Evolutionary conservation across 2,113 vertebrate genomes (phyloP), one percentile per base, ranked within the genome.

Genomic region (Cyprinus carpio): DNA sequence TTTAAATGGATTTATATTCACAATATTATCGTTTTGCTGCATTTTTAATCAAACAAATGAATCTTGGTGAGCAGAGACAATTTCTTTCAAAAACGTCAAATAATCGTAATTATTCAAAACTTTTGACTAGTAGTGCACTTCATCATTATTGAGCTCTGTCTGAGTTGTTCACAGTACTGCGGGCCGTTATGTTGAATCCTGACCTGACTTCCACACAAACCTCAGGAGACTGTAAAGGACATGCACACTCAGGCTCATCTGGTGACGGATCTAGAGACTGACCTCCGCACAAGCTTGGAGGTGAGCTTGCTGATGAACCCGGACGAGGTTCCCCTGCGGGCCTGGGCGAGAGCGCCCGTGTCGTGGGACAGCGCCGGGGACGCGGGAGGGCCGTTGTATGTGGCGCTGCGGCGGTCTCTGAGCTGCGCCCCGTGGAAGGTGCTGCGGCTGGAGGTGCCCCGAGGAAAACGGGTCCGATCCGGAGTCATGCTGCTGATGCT

Each of bases 371-470:
- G 56, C 0, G 86, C 60, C 12, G 51, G 25, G 2, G 84, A 83
- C 23, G 54, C 71, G 6, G 75, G 27, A 2, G 43, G 98, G 25
- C 98, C 98, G 27, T 97, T 98, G 92, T 99, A 98, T 67, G 97
- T 97, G 27, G 97, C 96, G 2, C 96, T 97, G 90, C 97, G 97
- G 0, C 98, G 96, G 90, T 99, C 98, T 67, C 98, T 94, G 81
- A 99, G 96, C 95, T 99, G 98, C 54, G 97, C 98, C 9, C 98
- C 98, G 0, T 99, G 97, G 92, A 99, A 99, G 71, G 98, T 99
- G 94, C 97, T 98, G 88, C 98, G 96, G 89, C 97, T 99, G 76
- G 97, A 97, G 89, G 96, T 98, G 56, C 98, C 98, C 0, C 98
- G 96, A 9, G 98, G 98, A 90, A 99, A 99, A 15, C 97, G 97